Conservation (phyloP, 53 echinoderm and acorn worm species). For the Zoroaster sp. region DNA sequence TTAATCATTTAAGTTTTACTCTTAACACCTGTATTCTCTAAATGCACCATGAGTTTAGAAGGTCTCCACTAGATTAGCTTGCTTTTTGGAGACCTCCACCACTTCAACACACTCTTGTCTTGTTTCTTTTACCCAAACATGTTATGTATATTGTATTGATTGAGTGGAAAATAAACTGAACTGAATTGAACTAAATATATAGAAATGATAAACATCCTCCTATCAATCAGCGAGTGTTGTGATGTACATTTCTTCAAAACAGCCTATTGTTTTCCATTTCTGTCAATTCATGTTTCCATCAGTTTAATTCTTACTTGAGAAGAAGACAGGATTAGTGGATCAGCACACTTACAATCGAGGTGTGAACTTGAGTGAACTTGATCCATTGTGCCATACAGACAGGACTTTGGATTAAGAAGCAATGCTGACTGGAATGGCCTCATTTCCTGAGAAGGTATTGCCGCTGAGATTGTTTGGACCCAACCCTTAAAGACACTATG, state of each 20-base stretch:
- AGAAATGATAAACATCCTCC: too few species aligned
- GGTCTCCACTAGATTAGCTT: too few species aligned
- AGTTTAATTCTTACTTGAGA: not conserved
- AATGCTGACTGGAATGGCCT: slow-evolving; percentile 22
- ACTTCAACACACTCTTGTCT: too few species aligned
- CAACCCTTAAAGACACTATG: slow-evolving; percentile 1
- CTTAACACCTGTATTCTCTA: too few species aligned
- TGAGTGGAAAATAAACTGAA: too few species aligned
- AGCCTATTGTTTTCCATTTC: not conserved
- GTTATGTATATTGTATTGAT: too few species aligned
- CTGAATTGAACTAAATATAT: too few species aligned
- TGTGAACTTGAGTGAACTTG: slow-evolving; percentile 4
- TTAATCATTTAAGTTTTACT: too few species aligned
- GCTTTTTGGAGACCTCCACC: too few species aligned
- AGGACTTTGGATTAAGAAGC: slow-evolving; percentile 1
- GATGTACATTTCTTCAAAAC: not conserved
- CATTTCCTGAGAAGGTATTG: slow-evolving; percentile 38
- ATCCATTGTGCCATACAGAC: slow-evolving; percentile 12
- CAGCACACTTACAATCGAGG: not conserved
- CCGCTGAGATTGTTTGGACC: slow-evolving; percentile 15
- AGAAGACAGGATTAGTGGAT: not conserved
- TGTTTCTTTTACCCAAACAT: too few species aligned
- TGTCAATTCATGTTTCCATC: not conserved
- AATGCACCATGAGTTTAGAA: too few species aligned
- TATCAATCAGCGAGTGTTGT: not conserved